These are phyloP conservation scores for Sturnira hondurensis DNA, from an alignment of 2,113 vertebrate species.

Conservation along the genomic window DNA sequence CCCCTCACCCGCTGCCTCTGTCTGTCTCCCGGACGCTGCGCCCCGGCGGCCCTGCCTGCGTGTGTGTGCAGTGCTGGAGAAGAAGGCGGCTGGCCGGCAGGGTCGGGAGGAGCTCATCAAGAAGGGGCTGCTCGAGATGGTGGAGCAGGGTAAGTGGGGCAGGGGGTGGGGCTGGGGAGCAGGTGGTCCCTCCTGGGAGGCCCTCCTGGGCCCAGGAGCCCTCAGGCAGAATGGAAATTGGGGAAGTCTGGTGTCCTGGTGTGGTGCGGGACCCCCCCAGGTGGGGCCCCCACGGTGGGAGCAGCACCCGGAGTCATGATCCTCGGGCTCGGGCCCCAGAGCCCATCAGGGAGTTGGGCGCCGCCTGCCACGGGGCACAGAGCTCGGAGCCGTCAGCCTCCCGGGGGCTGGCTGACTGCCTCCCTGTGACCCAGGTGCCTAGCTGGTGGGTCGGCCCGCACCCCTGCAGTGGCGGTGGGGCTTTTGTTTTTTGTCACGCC, in stretches of 20 bases:
- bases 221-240: fast-evolving
- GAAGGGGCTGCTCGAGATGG: conserved; percentile 88
- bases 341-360: fast-evolving
- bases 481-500: fast-evolving
- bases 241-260: fast-evolving
- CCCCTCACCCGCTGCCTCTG: fast-evolving
- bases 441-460: fast-evolving
- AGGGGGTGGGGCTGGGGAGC: conserved; percentile 86
- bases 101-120: conserved; percentile 89
- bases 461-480: too few species aligned
- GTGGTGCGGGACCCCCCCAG: fast-evolving
- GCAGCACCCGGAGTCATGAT: fast-evolving
- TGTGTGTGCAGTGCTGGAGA: conserved; percentile 85
- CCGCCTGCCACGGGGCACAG: fast-evolving
- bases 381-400: not conserved
- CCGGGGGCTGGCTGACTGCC: not conserved
- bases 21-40: not conserved
- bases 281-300: not conserved
- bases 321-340: fast-evolving
- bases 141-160: conserved; percentile 87
- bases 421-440: fast-evolving
- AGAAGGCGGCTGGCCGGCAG: conserved; percentile 87
- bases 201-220: not conserved
- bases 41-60: not conserved
- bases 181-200: not conserved